A percentile compares a stretch with the other conserved stretches of the same genome.
Evolutionary conservation across 92 coral and sea anemone species (phyloP).

Genomic region (Parazoanthus swiftii): DNA sequence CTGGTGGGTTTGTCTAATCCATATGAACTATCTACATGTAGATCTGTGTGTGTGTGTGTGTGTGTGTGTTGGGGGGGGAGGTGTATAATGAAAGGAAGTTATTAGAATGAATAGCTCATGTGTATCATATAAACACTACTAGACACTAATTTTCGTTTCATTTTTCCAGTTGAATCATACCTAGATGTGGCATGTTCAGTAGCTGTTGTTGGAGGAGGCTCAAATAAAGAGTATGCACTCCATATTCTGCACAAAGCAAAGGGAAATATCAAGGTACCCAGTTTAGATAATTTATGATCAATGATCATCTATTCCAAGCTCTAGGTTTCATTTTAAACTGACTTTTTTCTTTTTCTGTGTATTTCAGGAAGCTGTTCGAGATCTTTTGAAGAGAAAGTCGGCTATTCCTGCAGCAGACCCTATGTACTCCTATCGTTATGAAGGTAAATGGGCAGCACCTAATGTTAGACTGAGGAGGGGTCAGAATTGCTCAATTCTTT

Average conservation of each 20-base stretch:
- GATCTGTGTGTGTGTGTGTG: no score
- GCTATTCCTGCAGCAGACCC: constrained; percentile 67
- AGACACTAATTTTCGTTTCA: not conserved
- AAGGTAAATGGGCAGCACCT: constrained; percentile 57
- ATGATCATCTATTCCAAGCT: not conserved
- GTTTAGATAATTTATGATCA: not conserved
- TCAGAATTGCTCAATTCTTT: no score
- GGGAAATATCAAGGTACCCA: constrained; percentile 88
- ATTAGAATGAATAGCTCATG: no score
- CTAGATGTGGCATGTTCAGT: constrained; percentile 96
- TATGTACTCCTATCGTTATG: constrained; percentile 85
- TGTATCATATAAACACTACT: not conserved
- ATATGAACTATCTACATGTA: no score
- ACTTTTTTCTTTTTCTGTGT: not conserved
- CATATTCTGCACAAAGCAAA: constrained; percentile 79
- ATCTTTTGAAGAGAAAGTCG: constrained; percentile 77
- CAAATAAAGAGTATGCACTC: constrained; percentile 94
- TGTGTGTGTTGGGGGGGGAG: no score
- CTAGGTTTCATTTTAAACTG: not conserved
- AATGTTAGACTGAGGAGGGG: no score
- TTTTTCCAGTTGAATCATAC: constrained; percentile 79
- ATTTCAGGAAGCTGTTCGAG: constrained; percentile 83
- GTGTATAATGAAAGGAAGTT: no score
- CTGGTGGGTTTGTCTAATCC: no score
- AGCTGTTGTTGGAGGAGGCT: constrained; percentile 94